Base-by-base conservation (phyloP, 1,140 invertebrate species). In the Trichoplusia ni region DNA sequence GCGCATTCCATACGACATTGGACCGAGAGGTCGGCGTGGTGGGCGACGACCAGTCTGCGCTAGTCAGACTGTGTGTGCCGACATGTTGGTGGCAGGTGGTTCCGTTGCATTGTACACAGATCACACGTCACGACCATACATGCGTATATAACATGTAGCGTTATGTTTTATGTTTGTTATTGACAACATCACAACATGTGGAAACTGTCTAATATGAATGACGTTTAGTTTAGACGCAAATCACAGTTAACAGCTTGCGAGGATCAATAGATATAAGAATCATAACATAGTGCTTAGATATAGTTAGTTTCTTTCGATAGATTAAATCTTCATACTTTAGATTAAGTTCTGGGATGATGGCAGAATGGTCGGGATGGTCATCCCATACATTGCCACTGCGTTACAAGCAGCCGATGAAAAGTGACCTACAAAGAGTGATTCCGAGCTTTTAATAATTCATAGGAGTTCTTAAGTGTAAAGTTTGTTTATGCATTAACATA, bases 91-190 rank as follows among this genome's bases (percentile, higher is more conserved):
- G 19, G 33, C n/a, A n/a, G n/a, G n/a, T n/a, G n/a, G 23, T 35
- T 38, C 29, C 8, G 3, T 13, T 23, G 23, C 42, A 33, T 38
- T 21, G 11, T 16, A 58, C 35, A 49, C 53, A 42, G 13, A n/a
- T 44, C 47, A 60, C 56, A 59, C 29, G 16, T 63, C 51, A 61
- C 51, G 14, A 46, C 42, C 66, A 59, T 59, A 68, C 66, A 64
- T 60, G 47, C 42, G 33, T 63, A 31, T 27, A 62, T 64, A 68
- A 68, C 66, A 59, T 37, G n/a, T 69, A 64, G 38, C 33, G 3
- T 27, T 60, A 46, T 67, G 47, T 69, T 68, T 56, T 67, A 35
- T 71, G 61, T 72, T 72, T 72, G 46, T 54, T 38, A 63, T 60
- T 68, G 53, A 47, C 27, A 47, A 16, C 23, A 4, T 31, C 31